phyloP scores from a whole-genome alignment of 64 coral and sea anemone genomes.

The Anthopleura sola region DNA sequence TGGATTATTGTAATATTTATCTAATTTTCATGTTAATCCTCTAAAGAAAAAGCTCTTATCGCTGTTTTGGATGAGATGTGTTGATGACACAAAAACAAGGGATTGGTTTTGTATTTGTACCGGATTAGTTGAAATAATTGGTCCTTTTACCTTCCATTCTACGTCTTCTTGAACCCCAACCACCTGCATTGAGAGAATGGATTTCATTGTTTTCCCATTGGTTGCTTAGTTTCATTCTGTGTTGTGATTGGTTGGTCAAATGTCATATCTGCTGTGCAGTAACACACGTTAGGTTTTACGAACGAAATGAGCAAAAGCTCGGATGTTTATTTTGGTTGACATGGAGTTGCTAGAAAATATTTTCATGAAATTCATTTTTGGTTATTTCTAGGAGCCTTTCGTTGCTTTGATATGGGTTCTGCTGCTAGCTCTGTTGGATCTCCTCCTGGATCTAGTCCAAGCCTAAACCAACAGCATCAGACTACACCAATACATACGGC shows the following conservation, averaged over 20 bases:
- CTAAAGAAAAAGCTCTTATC: no score
- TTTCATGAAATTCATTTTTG: constrained; percentile 10
- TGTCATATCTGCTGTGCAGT: background rate
- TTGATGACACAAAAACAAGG: no score
- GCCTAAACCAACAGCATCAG: constrained; percentile 18
- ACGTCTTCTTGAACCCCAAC: background rate
- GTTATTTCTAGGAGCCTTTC: constrained; percentile 34
- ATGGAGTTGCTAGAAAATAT: constrained; percentile 24
- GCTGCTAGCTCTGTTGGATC: constrained; percentile 67
- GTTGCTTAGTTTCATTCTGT: background rate
- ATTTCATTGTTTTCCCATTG: constrained; percentile 2
- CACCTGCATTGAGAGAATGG: constrained; percentile 1
- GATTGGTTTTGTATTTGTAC: background rate
- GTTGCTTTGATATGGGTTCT: constrained; percentile 74
- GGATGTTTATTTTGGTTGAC: constrained; percentile 40
- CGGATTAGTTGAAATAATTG: constrained; percentile 31
- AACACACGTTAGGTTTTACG: background rate
- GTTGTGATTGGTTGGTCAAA: background rate
- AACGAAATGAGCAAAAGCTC: background rate
- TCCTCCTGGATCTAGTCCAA: constrained; percentile 64
- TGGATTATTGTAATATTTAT: no score
- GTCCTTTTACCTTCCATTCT: background rate
- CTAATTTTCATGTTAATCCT: no score
- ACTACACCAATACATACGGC: constrained; percentile 16
- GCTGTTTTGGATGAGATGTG: no score